Evolutionary conservation across 1,140 invertebrate species (phyloP), one percentile per base, ranked within the genome.

Genomic region (Drosophila kepulauana): DNA sequence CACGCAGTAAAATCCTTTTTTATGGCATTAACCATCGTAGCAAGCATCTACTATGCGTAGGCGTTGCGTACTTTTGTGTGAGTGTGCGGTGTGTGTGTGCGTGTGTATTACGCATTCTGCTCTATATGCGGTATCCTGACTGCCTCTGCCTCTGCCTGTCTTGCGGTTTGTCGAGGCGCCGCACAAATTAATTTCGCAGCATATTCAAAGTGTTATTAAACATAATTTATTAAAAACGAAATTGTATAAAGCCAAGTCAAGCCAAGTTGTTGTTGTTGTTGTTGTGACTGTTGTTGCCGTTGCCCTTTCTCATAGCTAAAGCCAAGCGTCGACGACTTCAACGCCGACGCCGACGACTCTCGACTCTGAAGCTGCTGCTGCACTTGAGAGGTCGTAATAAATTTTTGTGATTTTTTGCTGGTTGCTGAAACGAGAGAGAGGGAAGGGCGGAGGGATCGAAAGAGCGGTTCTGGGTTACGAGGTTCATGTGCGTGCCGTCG

Each of bases 181-280:
- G 46, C 54, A 79, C 82, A 91, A 91, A 91, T 91, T 91, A 91
- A 91, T 91, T 91, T 88, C 81, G 71, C 81, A 85, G 78, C 88
- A 81, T 91, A 91, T 91, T 91, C 81, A 86, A 89, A 89, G 85
- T 85, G 84, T 91, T 91, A 91, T 91, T 91, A 90, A 91, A 89
- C 88, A 91, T 91, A 91, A 91, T 91, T 91, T 89, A 89, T 89
- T 89, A 89, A 89, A 89, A 89, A 82, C 87, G 82, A 90, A 89
- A 90, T 90, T 90, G 76, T 90, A 89, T 90, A 70, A 90, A 81
- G 73, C 78, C 82, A 71, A 65, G 74, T 65, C 51, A 61, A 10
- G 10, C 7, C 30, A 20, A 20, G 30, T 33, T 7, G 30, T 33
- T 33, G 30, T 0, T 33, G 5, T 2, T 7, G 30, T 6, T 8